Conservation (phyloP, 2,113 vertebrate genomes). For the Panurus biarmicus region DNA sequence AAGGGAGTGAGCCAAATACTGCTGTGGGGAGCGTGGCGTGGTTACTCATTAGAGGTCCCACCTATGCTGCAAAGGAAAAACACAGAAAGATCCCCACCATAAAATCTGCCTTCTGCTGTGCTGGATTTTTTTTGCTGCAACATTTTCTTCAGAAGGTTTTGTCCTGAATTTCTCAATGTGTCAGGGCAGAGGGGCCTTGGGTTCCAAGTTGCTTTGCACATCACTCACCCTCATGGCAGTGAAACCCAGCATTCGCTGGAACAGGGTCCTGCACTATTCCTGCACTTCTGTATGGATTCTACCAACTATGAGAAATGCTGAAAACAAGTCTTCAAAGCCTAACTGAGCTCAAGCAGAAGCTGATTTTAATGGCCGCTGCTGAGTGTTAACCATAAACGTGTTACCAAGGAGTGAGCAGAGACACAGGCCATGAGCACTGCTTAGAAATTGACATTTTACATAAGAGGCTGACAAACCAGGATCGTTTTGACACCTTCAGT, state of each 20-base stretch:
- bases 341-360: not conserved
- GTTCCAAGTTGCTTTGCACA: rapidly evolving
- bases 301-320: not conserved
- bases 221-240: rapidly evolving
- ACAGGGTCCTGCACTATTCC: not conserved
- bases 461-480: not conserved
- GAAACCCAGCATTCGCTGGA: not conserved
- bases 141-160: not conserved
- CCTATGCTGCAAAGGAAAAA: not conserved
- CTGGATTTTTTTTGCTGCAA: not conserved
- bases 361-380: not conserved
- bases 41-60: not conserved
- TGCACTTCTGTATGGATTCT: not conserved
- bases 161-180: not conserved
- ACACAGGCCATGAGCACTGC: rapidly evolving
- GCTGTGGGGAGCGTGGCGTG: rapidly evolving
- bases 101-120: not conserved
- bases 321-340: not conserved
- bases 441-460: not conserved
- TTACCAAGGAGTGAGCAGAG: not conserved
- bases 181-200: no score
- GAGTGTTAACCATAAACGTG: not conserved
- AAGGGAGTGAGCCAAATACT: not conserved
- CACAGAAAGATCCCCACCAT: not conserved
- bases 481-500: not conserved